Base-by-base conservation (phyloP, 2,797 vertebrate genomes). In the Ataeniobius toweri region DNA sequence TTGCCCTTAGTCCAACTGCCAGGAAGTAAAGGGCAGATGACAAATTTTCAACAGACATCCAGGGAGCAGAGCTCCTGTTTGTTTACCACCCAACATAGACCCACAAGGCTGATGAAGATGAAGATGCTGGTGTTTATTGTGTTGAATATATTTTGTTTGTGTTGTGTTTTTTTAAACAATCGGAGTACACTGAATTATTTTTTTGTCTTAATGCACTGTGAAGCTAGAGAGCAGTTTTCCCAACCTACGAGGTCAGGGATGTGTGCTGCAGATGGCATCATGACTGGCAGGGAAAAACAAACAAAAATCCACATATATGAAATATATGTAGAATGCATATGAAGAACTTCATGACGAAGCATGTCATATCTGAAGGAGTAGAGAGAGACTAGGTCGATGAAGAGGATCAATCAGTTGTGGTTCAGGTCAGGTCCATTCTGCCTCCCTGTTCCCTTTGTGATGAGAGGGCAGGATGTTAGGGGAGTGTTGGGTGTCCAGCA, bases 151-250 rank as follows among this genome's bases (percentile, higher is more conserved):
- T 74, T 85, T 80, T 79, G 83, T 50, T 77, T 82, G 81, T n/a
- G 70, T 88, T 78, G 82, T 18, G 61, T 86, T 78, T 63, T 86
- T 65, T 75, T 80, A 73, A 86, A 88, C 82, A 92, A 94, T 95
- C 93, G 83, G 93, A 95, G 94, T 95, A 96, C 95, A 96, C 96
- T 96, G 95, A 95, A 95, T 89, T 77, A 41, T 67, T 65, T 88
- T 89, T 91, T 94, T 89, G 94, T 96, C 94, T 96, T 95, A 95
- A 95, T 95, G 95, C 96, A 96, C 96, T 96, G 95, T 95, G 95
- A 96, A 95, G 93, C 90, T 85, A 94, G 93, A 92, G 90, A 91
- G 89, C 82, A 71, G 85, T 85, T 91, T 87, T 86, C 85, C 80
- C 85, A 82, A 87, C 93, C 92, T 82, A 67, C 76, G 88, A 92